Base-by-base conservation (phyloP, 64 coral and sea anemone genomes). In the Actinia tenebrosa region DNA sequence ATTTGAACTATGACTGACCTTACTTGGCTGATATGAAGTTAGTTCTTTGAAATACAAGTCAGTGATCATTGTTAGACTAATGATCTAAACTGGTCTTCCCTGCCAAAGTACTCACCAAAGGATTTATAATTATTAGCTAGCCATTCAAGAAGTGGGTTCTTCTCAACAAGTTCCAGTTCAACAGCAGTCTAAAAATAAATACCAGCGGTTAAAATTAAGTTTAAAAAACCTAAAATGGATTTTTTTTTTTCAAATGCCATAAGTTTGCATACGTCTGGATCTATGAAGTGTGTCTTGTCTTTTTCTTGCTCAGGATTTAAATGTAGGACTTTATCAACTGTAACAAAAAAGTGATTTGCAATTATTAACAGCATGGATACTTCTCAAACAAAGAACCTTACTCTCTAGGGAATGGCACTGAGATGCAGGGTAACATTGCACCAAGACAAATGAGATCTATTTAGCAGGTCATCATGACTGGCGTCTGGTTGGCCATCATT, bases 91-190 rank as follows among this genome's bases (percentile, higher is more conserved):
- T 26, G n/a, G 17, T 71, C 0, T 22, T 25, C 4, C 69, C 25
- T 27, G 60, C 30, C n/a, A 30, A 62, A 89, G 4, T 7, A 89
- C 96, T 71, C 69, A 98, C 97, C 97, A 91, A 99, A 95, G 5
- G 69, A 87, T 60, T 99, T 99, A 79, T 99, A 99, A 60, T 99
- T 99, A 79, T 99, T 99, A 30, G 97, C 97, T 26, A 99, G 89
- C 97, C 97, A 99, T 80, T 99, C 97, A 7, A 99, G 86, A 22
- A 99, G 85, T 25, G 97, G 91, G 59, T 89, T 90, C 80, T 99
- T 99, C 20, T 99, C 97, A 6, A 95, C 63, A 54, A 99, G 47
- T 77, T 99, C 97, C 62, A 99, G 56, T 68, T 99, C 97, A 52
- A 99, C 97, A 10, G 93, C 97, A 69, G 93, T 93, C 97, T 99